These are phyloP conservation scores for Zeuzera pyrina DNA, from an alignment of 2,888 invertebrate species.

Conservation along the genomic window DNA sequence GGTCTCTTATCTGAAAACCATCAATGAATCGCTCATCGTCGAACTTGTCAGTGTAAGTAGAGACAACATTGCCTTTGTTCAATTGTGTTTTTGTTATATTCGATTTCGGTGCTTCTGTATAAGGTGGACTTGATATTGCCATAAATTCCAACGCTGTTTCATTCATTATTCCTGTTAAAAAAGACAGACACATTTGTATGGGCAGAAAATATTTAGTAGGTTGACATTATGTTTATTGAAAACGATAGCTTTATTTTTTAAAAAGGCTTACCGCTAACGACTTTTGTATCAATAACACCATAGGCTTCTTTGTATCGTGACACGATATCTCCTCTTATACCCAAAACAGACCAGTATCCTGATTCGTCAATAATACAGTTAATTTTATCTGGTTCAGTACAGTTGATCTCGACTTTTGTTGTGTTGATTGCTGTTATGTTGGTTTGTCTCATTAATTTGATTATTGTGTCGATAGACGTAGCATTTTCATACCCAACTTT, in stretches of 20 bases:
- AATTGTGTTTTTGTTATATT: conserved; percentile 28
- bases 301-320: conserved; percentile 36
- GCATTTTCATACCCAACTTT: conserved; percentile 49
- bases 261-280: conserved; percentile 62
- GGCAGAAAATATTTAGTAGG: too few species aligned
- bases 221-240: too few species aligned
- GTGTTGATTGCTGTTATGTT: conserved; percentile 43
- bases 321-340: conserved; percentile 51
- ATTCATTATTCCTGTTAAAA: conserved; percentile 21
- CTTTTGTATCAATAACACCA: conserved; percentile 73
- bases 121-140: conserved; percentile 54
- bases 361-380: conserved; percentile 37
- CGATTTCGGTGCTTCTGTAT: conserved; percentile 30
- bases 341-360: conserved; percentile 45
- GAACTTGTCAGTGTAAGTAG: conserved; percentile 55
- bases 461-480: conserved; percentile 43
- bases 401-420: conserved; percentile 25
- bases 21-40: conserved; percentile 48
- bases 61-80: conserved; percentile 56
- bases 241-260: too few species aligned
- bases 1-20: conserved; percentile 47
- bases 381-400: conserved; percentile 28
- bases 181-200: too few species aligned
- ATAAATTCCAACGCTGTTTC: conserved; percentile 32
- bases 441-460: conserved; percentile 53